Base-by-base conservation (phyloP, 2,888 invertebrate genomes). In the Scaptodrosophila latifasciaeformis region DNA sequence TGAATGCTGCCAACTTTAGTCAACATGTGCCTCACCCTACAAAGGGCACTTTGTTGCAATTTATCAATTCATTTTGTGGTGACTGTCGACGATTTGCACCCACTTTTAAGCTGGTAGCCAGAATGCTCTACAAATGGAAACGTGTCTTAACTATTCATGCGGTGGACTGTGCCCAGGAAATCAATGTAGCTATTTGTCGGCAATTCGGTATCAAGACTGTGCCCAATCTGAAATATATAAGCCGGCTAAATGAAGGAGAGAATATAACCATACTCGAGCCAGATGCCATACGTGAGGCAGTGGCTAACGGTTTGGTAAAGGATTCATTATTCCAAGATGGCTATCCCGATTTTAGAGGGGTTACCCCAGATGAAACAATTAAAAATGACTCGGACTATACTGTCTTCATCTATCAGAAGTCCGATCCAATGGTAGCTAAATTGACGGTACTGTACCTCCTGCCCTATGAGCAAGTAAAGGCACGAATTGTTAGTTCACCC, bases 51-150 rank as follows among this genome's bases (percentile, higher is more conserved):
- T 47, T 70, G 19, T 71, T 97, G 12, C 95, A 97, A 85, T 97
- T 97, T 88, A 97, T 96, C 85, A 96, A 94, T 85, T 94, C 93
- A 82, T 97, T 95, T 91, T 98, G 97, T 85, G 97, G 97, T 6
- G 95, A 94, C 83, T 98, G 97, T 83, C 91, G 93, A 71, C 87
- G 92, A 35, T 97, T 95, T 86, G 94, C 96, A 0, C 94, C 96
- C 0, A 90, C 43, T 0, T 70, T 62, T 7, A 71, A 65, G 53
- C 29, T 34, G 13, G 1, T 70, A 3, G 50, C 75, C 0, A 6
- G 37, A 7, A 13, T 34, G 1, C 15, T 72, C 10, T 29, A 30
- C 12, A 49, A 34, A 5, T 72, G 77, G 67, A 46, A 39, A 1
- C 54, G 50, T 1, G 10, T 62, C 2, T 30, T 70, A 6, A 18